phyloP scores from a whole-genome alignment of 2,113 vertebrate species.

The Maccullochella peelii region DNA sequence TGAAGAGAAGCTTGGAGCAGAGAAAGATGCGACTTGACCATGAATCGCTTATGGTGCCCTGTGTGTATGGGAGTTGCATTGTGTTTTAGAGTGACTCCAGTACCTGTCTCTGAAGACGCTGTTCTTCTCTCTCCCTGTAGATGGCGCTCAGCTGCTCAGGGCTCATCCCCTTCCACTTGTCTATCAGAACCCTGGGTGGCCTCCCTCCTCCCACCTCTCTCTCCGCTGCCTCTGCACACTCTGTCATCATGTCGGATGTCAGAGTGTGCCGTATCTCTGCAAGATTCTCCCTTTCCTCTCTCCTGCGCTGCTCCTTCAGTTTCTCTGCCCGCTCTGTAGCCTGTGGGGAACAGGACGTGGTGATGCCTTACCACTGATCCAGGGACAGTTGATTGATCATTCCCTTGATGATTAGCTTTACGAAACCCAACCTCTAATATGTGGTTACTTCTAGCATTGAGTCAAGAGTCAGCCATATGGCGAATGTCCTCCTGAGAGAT shows the following conservation, averaged over 20 bases:
- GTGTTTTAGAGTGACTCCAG: background rate
- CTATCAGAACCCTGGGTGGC: conserved; percentile 59
- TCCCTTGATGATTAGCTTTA: conserved; percentile 7
- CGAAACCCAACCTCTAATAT: conserved; percentile 10
- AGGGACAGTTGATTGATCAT: conserved; percentile 22
- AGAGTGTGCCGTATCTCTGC: conserved; percentile 78
- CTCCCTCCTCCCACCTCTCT: conserved; percentile 35
- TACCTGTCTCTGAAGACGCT: conserved; percentile 80
- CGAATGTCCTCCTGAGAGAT: conserved; percentile 48
- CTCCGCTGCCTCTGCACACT: conserved; percentile 72
- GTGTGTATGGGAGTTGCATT: background rate
- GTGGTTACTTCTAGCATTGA: conserved; percentile 33
- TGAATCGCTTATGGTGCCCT: background rate
- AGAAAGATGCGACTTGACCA: background rate
- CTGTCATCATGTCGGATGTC: conserved; percentile 85
- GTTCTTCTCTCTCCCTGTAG: conserved; percentile 74
- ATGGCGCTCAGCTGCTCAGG: conserved; percentile 76
- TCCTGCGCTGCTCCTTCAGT: conserved; percentile 59
- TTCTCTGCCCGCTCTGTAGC: conserved; percentile 71
- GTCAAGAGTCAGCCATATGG: conserved; percentile 30
- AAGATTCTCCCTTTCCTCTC: conserved; percentile 69
- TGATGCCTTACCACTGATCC: conserved; percentile 30
- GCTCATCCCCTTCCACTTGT: conserved; percentile 86
- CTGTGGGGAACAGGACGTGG: conserved; percentile 58
- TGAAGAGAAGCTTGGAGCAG: background rate